phyloP scores from a whole-genome alignment of 2,888 invertebrate species.

The Drosophila atroscutellata region DNA sequence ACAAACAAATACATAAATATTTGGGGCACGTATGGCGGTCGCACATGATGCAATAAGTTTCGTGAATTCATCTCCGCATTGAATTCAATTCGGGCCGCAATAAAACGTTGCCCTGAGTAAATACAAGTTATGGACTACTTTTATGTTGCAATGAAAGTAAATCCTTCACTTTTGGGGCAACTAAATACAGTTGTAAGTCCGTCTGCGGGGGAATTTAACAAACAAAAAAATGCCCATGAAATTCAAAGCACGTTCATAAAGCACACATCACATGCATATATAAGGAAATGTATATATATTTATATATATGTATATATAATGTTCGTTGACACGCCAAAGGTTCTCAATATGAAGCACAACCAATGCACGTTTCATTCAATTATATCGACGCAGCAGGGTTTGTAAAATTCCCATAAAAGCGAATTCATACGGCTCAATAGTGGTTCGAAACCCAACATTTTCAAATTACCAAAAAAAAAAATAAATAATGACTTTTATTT shows the following conservation, averaged over 20 bases:
- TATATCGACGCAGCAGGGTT: slow-evolving; percentile 56
- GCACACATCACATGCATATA: slow-evolving; percentile 23
- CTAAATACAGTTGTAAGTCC: slow-evolving; percentile 58
- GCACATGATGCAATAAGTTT: slow-evolving; percentile 57
- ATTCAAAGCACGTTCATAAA: slow-evolving; percentile 69
- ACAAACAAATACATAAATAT: slow-evolving; percentile 23
- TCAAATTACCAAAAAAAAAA: not conserved
- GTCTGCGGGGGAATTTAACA: slow-evolving; percentile 17
- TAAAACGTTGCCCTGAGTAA: slow-evolving; percentile 37
- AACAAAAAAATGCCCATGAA: slow-evolving; percentile 34
- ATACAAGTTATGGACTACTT: slow-evolving; percentile 57
- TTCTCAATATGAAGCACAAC: slow-evolving; percentile 46
- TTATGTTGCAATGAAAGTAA: slow-evolving; percentile 30
- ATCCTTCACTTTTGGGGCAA: slow-evolving; percentile 41
- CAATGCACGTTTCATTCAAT: slow-evolving; percentile 68
- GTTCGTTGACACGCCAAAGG: slow-evolving; percentile 42
- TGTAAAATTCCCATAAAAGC: slow-evolving; percentile 20
- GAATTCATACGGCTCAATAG: not conserved
- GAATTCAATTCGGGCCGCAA: slow-evolving; percentile 46
- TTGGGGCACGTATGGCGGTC: slow-evolving; percentile 59
- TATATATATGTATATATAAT: slow-evolving; percentile 23
- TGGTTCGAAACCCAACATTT: not conserved
- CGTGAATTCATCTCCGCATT: slow-evolving; percentile 28
- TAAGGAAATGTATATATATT: slow-evolving; percentile 20
- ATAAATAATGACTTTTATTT: not conserved